Evolutionary conservation across 1,140 invertebrate genomes (phyloP), one percentile per base, ranked within the genome.

Genomic region (Ceratoteleas bidentatus): DNA sequence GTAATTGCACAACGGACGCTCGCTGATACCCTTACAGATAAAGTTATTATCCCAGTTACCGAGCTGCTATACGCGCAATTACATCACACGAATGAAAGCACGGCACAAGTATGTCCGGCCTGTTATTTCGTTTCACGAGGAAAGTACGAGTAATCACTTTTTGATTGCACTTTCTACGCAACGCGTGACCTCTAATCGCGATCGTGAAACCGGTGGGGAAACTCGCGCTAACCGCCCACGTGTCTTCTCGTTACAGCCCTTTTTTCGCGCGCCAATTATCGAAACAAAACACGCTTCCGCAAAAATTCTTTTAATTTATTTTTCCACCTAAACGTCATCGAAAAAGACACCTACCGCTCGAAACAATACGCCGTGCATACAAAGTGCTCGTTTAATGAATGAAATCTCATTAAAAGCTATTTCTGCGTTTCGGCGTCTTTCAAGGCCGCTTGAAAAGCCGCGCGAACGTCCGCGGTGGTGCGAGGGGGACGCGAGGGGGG

Each of bases 101-200:
- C 43, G 43, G 40, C 1, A 60, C 15, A 36, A 62, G n/a, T 54
- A 38, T 49, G 36, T 36, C 49, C 40, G 11, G 34, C 47, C 3
- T 47, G 62, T 61, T 47, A 66, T 60, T 52, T 33, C 38, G 34
- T 54, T 53, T 45, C 40, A 16, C 47, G 9, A 43, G 24, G 61
- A 75, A 75, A 75, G 72, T 68, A 75, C 60, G 49, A 60, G 56
- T 61, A 75, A 66, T 75, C 56, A 68, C 72, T 60, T 66, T 68
- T 66, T 66, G 47, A 75, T 75, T 75, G 56, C 47, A 33, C 62
- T 66, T 75, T 68, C 38, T 68, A 64, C 60, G 43, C 45, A 65
- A 14, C 52, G 24, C 47, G 14, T 54, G 62, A 75, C 62, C 56
- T 66, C 56, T 75, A 61, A 75, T 75, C 56, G 24, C 32, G 6